These are phyloP conservation scores for Danionella cerebrum DNA, from an alignment of 2,113 vertebrate genomes.

Conservation along the genomic window DNA sequence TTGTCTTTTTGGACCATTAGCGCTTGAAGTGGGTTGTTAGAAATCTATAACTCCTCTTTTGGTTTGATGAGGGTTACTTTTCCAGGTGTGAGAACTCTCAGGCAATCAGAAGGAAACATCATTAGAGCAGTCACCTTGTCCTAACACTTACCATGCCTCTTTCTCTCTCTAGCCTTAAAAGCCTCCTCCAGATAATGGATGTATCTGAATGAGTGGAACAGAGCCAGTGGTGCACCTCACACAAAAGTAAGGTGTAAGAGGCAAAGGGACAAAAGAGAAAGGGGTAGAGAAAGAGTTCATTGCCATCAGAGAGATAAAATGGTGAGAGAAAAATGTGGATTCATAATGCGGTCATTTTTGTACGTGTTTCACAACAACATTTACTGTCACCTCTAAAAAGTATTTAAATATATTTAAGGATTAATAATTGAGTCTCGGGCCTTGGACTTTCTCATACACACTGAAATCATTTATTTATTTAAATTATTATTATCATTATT, in stretches of 20 bases:
- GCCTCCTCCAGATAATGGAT: not conserved
- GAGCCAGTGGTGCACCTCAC: not conserved
- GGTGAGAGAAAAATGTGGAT: not conserved
- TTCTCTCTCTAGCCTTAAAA: conserved; percentile 17
- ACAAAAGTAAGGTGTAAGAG: not conserved
- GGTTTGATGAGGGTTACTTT: conserved; percentile 26
- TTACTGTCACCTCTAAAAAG: not conserved
- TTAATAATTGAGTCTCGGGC: too few relatives aligned
- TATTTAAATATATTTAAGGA: not conserved
- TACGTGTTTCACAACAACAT: not conserved
- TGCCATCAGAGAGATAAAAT: not conserved
- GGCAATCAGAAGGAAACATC: conserved; percentile 27
- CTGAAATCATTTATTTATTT: too few relatives aligned
- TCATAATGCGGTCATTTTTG: not conserved
- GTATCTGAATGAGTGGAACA: not conserved
- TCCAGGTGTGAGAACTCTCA: conserved; percentile 8
- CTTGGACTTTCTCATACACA: too few relatives aligned
- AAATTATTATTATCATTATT: too few relatives aligned
- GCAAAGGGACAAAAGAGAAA: not conserved
- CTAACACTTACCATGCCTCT: conserved; percentile 3
- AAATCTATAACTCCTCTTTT: conserved; percentile 31
- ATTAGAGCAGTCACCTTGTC: conserved; percentile 25
- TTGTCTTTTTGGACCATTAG: conserved; percentile 31
- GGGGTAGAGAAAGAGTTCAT: not conserved
- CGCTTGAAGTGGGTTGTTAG: conserved; percentile 23